Evolutionary conservation across 2,797 vertebrate species (phyloP), one percentile per base, ranked within the genome.

Genomic region (Danio aesculapii): DNA sequence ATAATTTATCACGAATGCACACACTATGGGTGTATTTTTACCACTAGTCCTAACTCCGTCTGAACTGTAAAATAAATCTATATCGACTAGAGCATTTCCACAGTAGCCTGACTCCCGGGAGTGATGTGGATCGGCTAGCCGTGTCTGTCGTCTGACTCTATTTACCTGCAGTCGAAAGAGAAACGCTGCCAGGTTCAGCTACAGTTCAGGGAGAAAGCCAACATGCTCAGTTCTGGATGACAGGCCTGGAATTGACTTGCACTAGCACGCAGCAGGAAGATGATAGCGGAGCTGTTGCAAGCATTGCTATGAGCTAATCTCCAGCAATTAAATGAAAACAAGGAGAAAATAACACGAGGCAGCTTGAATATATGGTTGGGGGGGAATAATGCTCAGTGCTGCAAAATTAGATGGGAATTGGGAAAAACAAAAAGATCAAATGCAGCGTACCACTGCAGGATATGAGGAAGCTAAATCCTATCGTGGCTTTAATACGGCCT

Each of bases 181-280:
- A n/a, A 62, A 61, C 44, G 62, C 43, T 85, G 78, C 64, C 79
- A 79, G 84, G 70, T 79, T 84, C 53, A 50, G 64, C 53, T 46
- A 57, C 62, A 72, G 59, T 44, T 71, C 75, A 21, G 69, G 53
- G 81, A 77, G 74, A 74, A 69, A 85, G 81, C 55, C 75, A 55
- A 61, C 43, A 46, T 0, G 69, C 64, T 79, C 75, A 79, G 69
- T 83, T 79, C 82, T 74, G 64, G 30, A 46, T 81, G 83, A 81
- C 83, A 84, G 79, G 55, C 44, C 61, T 67, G 79, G 74, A 78
- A 84, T 77, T 77, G 74, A 77, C 83, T 84, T 66, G 55, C 57
- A 58, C 83, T 41, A 49, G 61, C 13, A 52, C 74, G 52, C 82
- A 80, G 64, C 77, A 12, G 77, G 71, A 61, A 75, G 77, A 63